Conservation (phyloP, 2,113 vertebrate genomes). For the Grammomys dolichurus region DNA sequence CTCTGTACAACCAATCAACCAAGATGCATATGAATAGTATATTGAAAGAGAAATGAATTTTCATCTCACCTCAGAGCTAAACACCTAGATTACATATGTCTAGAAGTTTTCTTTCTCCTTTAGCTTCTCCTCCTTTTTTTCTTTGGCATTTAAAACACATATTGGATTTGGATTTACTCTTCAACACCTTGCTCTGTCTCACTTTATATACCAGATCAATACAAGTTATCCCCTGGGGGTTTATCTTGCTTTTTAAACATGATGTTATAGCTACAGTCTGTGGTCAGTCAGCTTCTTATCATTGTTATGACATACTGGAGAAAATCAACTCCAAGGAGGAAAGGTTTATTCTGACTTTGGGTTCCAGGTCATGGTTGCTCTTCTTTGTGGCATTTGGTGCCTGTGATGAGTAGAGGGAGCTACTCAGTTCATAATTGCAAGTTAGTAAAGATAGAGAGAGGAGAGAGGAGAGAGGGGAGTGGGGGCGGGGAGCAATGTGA, state of each 20-base stretch:
- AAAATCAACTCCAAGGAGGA: neutral
- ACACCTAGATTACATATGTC: neutral
- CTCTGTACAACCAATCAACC: neutral
- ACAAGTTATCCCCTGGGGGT: neutral
- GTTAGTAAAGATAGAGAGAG: neutral
- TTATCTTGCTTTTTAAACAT: neutral
- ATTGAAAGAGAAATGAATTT: neutral
- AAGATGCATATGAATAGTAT: neutral
- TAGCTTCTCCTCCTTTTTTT: neutral
- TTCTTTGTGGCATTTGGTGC: neutral
- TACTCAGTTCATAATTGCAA: neutral
- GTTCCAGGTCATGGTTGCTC: neutral
- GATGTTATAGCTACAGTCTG: neutral
- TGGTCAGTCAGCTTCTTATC: neutral
- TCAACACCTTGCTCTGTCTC: neutral
- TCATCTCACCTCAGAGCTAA: no score
- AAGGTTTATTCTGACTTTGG: neutral
- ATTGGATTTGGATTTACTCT: neutral
- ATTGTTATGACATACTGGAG: neutral
- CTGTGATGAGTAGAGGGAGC: neutral
- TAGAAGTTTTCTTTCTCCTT: conserved; percentile 18
- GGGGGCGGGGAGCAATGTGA: neutral
- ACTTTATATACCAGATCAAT: neutral
- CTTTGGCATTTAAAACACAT: conserved; percentile 12
- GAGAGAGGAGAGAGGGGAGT: neutral